phyloP scores from a whole-genome alignment of 2,113 vertebrate genomes.

The Mola mola region DNA sequence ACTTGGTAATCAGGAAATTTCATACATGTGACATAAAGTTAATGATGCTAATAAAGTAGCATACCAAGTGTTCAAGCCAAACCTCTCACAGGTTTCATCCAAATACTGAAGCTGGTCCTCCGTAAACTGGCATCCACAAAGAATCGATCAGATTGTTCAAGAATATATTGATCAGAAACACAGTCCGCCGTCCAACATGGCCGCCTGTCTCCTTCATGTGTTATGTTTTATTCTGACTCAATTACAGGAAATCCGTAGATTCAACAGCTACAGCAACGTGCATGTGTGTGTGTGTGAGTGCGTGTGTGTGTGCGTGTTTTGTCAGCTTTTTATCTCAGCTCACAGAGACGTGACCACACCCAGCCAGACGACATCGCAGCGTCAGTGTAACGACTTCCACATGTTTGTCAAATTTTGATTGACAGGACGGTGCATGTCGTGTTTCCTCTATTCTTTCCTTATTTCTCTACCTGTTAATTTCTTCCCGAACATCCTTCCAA shows the following conservation, averaged over 20 bases:
- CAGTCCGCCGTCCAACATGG: no score
- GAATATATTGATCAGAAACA: neutral
- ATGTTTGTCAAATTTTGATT: constrained; percentile 17
- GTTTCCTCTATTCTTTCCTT: neutral
- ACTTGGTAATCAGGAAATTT: no score
- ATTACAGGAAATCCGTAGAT: constrained; percentile 9
- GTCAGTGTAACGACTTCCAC: no score
- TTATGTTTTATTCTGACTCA: neutral
- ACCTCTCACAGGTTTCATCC: neutral
- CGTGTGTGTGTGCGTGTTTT: constrained; percentile 9
- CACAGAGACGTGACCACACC: constrained; percentile 51
- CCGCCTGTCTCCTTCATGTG: no score
- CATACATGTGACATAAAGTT: no score
- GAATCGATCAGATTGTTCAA: neutral
- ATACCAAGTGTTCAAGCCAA: neutral
- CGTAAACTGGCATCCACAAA: neutral
- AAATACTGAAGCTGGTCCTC: neutral
- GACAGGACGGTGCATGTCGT: neutral
- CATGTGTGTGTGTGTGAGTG: constrained; percentile 15
- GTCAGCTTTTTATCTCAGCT: constrained; percentile 45
- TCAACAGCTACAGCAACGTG: neutral
- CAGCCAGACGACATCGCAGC: constrained; percentile 21
- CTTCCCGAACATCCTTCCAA: neutral
- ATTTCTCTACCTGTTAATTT: neutral
- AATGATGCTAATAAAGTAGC: neutral